Evolutionary conservation across 1,140 invertebrate genomes (phyloP).

Genomic region (Eumaeus atala): DNA sequence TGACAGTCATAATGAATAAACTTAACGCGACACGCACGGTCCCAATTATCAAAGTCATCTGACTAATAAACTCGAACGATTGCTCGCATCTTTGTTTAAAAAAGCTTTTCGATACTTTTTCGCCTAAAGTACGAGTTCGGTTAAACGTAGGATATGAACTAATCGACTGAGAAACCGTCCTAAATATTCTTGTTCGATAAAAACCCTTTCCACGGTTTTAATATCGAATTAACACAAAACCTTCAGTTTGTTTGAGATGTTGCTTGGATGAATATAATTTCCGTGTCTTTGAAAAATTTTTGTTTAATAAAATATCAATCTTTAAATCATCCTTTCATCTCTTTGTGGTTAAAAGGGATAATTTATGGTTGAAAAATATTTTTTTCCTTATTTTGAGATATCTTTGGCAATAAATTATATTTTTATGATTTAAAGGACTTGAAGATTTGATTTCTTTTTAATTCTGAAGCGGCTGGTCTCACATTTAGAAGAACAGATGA

Average conservation of each 20-base stretch:
- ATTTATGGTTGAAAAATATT: background rate
- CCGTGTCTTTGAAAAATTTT: slow-evolving; percentile 7
- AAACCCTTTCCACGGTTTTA: slow-evolving; percentile 6
- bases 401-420: too few relatives aligned
- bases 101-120: slow-evolving; percentile 7
- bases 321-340: background rate
- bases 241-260: background rate
- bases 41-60: slow-evolving; percentile 4
- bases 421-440: too few relatives aligned
- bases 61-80: background rate
- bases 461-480: too few relatives aligned
- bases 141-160: background rate
- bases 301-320: background rate
- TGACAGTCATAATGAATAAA: background rate
- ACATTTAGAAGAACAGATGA: too few relatives aligned
- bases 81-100: slow-evolving; percentile 1
- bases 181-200: slow-evolving; percentile 9
- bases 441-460: too few relatives aligned
- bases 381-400: too few relatives aligned
- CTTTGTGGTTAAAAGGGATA: background rate
- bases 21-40: slow-evolving; percentile 1
- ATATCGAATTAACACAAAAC: background rate
- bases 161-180: background rate
- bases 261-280: background rate
- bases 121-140: background rate